These are phyloP conservation scores for Parauchenoglanis ngamensis DNA, from an alignment of 2,797 vertebrate species.

Conservation along the genomic window DNA sequence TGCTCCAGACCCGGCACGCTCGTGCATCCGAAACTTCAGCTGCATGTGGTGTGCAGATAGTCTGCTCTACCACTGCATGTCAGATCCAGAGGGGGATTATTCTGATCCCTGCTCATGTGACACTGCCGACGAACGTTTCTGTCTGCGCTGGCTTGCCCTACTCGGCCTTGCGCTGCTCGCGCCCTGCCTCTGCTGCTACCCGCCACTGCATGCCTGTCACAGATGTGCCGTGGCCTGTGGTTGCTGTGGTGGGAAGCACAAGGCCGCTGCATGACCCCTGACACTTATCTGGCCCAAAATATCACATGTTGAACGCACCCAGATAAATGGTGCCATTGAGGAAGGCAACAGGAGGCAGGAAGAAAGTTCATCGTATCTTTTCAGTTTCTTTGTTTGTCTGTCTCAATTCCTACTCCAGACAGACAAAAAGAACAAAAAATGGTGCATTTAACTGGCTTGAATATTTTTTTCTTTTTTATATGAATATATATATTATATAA, in stretches of 20 bases:
- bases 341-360: constrained; percentile 26
- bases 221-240: constrained; percentile 88
- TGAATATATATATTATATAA: constrained; percentile 40
- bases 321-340: constrained; percentile 24
- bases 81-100: constrained; percentile 96
- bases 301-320: not conserved
- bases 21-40: constrained; percentile 89
- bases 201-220: constrained; percentile 92
- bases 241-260: constrained; percentile 96
- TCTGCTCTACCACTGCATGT: constrained; percentile 99
- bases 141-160: constrained; percentile 95
- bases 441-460: constrained; percentile 59
- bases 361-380: not conserved
- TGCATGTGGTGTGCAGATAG: constrained; percentile 99
- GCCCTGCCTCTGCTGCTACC: constrained; percentile 98
- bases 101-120: constrained; percentile 96
- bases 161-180: constrained; percentile 92
- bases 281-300: not conserved
- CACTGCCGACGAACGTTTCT: constrained; percentile 89
- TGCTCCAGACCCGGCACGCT: constrained; percentile 87
- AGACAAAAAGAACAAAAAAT: constrained; percentile 44
- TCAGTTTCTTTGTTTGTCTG: constrained; percentile 17
- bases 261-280: constrained; percentile 84
- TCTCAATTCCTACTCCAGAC: constrained; percentile 46
- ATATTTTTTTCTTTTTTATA: constrained; percentile 40